Evolutionary conservation across 2,113 vertebrate genomes (phyloP).

Genomic region (Pachypanchax playfairii): DNA sequence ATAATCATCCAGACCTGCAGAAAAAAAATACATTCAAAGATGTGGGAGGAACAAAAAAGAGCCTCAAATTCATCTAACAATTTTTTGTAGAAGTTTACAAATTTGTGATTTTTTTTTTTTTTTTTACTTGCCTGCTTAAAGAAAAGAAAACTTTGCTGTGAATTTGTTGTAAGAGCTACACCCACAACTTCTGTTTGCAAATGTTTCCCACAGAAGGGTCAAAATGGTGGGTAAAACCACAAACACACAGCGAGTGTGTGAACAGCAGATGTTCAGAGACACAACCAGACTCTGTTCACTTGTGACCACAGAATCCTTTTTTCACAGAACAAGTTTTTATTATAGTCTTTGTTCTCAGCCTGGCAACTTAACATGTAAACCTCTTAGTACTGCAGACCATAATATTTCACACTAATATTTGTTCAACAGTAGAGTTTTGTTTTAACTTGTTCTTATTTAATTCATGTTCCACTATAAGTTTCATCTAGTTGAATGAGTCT

Average conservation of each 20-base stretch:
- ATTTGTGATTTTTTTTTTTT: neutral
- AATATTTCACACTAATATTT: neutral
- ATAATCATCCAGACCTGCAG: conserved; percentile 1
- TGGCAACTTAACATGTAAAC: neutral
- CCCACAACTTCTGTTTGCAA: neutral
- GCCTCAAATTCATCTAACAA: neutral
- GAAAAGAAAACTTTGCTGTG: neutral
- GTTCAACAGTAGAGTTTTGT: neutral
- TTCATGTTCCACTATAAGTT: neutral
- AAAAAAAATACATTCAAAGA: conserved; percentile 9
- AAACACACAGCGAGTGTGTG: conserved; percentile 4
- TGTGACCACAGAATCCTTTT: conserved; percentile 7
- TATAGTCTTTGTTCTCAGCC: conserved; percentile 1
- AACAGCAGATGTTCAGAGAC: neutral
- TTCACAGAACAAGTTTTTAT: neutral
- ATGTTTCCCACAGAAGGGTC: neutral
- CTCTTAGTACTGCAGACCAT: neutral
- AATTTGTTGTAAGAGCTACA: neutral
- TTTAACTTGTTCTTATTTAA: neutral
- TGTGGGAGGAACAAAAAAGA: neutral
- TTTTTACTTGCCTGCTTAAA: neutral
- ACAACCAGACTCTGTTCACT: conserved; percentile 1
- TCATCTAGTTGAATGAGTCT: no score
- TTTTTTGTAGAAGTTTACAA: neutral
- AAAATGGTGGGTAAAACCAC: neutral